Conservation (phyloP, 1,140 invertebrate genomes). For the Potamilus streckersoni region DNA sequence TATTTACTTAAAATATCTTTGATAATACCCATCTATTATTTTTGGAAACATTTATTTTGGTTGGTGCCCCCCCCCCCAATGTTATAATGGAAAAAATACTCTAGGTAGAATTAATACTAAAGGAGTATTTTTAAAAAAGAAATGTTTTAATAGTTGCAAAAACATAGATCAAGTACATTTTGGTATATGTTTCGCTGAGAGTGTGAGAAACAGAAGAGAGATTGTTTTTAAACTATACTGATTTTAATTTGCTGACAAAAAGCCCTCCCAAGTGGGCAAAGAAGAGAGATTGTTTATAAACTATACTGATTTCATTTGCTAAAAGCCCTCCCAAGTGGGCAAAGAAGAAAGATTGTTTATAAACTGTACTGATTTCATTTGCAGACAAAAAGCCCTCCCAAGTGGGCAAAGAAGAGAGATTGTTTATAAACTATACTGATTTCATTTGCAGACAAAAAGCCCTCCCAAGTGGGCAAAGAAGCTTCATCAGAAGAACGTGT, state of each 20-base stretch:
- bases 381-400: no score
- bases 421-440: neutral
- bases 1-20: no score
- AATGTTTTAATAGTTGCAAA: neutral
- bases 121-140: neutral
- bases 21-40: no score
- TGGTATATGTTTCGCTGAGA: neutral
- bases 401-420: conserved; percentile 48
- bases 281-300: no score
- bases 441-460: conserved; percentile 41
- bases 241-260: conserved; percentile 37
- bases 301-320: no score
- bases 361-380: no score
- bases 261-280: conserved; percentile 43
- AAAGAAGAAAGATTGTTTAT: no score
- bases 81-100: no score
- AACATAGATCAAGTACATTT: neutral
- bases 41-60: no score
- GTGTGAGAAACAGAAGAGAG: neutral
- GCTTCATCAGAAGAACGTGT: conserved; percentile 44
- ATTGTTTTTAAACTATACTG: neutral
- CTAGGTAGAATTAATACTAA: no score
- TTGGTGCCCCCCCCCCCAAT: no score
- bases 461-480: conserved; percentile 46
- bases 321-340: conserved; percentile 43